Evolutionary conservation across 2,888 invertebrate species (phyloP), one percentile per base, ranked within the genome.

Genomic region (Tiphia femorata): DNA sequence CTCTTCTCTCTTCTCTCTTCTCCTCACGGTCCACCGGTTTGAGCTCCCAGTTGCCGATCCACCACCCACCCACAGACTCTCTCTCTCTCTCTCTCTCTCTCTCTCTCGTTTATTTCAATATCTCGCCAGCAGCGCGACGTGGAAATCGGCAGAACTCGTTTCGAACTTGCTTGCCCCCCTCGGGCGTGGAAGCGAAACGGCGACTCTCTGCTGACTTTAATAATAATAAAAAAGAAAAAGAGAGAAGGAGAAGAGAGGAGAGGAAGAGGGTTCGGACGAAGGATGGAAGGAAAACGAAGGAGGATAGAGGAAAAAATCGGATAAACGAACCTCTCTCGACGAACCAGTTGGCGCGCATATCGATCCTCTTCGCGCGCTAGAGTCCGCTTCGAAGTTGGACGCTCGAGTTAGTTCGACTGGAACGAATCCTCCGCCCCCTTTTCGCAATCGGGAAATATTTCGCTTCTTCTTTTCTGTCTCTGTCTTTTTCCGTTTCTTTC

Each of bases 401-500:
- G n/a, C n/a, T n/a, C n/a, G n/a, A n/a, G n/a, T n/a, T n/a, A n/a
- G n/a, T n/a, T n/a, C n/a, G n/a, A n/a, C n/a, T n/a, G n/a, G n/a
- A n/a, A n/a, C n/a, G n/a, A n/a, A n/a, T n/a, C n/a, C n/a, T n/a
- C n/a, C n/a, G n/a, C n/a, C n/a, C n/a, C n/a, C n/a, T n/a, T n/a
- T n/a, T n/a, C n/a, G n/a, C n/a, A n/a, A n/a, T n/a, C n/a, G n/a
- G n/a, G n/a, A n/a, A n/a, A n/a, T n/a, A n/a, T n/a, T n/a, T n/a
- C n/a, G n/a, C n/a, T n/a, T n/a, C n/a, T n/a, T n/a, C 70, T 70
- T 65, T 57, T 72, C 61, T 54, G 59, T 29, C 58, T 67, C 60
- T 63, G 53, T n/a, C n/a, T 53, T 48, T 56, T 61, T 60, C 53
- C n/a, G n/a, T n/a, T n/a, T n/a, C n/a, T n/a, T n/a, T n/a, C n/a